Base-by-base conservation (phyloP, 2,797 vertebrate genomes). In the Rhinophrynus dorsalis region DNA sequence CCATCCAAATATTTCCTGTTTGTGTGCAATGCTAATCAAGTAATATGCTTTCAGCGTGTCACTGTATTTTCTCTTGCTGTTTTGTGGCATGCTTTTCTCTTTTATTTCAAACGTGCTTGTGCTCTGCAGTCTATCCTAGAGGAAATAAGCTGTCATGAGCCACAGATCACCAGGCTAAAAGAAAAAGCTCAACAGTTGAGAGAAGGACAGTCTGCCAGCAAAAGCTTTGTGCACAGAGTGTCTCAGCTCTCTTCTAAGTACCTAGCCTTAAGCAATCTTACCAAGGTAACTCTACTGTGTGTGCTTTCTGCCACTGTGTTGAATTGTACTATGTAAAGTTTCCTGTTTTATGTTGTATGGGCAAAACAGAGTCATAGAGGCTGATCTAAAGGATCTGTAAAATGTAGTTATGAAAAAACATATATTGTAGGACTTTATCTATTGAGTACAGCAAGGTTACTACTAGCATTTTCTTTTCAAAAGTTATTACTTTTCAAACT, bases 191-290 rank as follows among this genome's bases (percentile, higher is more conserved):
- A 94, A 80, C 90, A 90, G 86, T 93, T 99, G 72, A 96, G 94
- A 91, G 96, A 98, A 88, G 96, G 94, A 78, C 95, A 96, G 86
- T 93, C 95, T 74, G 94, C 94, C 76, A 94, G 94, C 83, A 98
- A 94, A 89, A 95, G 94, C 85, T 99, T 97, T 88, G 89, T 94
- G 82, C 94, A 97, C 87, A 94, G 95, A 78, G 97, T 98, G 65
- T 98, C 96, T 78, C 96, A 97, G 88, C 92, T 99, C 75, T 97
- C 95, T 67, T 94, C 97, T 64, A 95, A 94, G 63, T 98, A 94
- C 84, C 90, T 99, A 81, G 91, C 95, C 62, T 91, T 99, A 88
- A 95, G 92, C 93, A 99, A 94, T 91, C 80, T 95, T 81, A 95
- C 94, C 54, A 97, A 97, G 96, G 96, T 98, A 97, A 93, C 78